phyloP scores from a whole-genome alignment of 2,797 vertebrate species.

The Pseudocheirus occidentalis region DNA sequence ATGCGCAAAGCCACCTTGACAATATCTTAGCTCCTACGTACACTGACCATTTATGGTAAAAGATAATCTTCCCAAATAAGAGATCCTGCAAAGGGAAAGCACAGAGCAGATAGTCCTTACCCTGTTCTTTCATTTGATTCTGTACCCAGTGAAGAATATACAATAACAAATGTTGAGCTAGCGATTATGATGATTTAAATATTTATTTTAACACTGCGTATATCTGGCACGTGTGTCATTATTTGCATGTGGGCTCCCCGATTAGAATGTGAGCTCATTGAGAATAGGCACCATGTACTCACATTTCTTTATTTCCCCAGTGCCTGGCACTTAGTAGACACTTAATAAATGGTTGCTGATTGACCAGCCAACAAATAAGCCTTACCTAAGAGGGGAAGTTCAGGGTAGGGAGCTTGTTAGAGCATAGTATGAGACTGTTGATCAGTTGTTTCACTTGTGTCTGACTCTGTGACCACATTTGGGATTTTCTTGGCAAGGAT shows the following conservation, averaged over 20 bases:
- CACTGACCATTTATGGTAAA: neutral
- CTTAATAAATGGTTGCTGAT: neutral
- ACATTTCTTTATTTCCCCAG: neutral
- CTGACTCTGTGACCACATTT: neutral
- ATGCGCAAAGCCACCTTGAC: neutral
- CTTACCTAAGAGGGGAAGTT: neutral
- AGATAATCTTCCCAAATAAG: neutral
- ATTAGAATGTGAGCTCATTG: neutral
- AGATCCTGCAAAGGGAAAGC: neutral
- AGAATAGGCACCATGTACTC: neutral
- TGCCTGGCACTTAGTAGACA: neutral
- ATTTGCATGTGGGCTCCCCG: neutral
- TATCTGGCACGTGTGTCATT: neutral
- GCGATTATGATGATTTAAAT: neutral
- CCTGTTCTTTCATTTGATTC: neutral
- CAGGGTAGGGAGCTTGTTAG: neutral
- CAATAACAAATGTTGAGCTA: neutral
- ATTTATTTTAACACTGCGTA: neutral
- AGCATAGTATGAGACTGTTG: neutral
- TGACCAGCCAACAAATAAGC: neutral
- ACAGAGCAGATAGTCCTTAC: neutral
- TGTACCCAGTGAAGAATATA: neutral
- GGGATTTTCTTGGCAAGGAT: neutral
- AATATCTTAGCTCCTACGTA: neutral
- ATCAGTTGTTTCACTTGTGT: neutral